A percentile compares a stretch with the other conserved stretches of the same genome.
phyloP scores from a whole-genome alignment of 1,140 invertebrate species.

The Glossosoma conforme region DNA sequence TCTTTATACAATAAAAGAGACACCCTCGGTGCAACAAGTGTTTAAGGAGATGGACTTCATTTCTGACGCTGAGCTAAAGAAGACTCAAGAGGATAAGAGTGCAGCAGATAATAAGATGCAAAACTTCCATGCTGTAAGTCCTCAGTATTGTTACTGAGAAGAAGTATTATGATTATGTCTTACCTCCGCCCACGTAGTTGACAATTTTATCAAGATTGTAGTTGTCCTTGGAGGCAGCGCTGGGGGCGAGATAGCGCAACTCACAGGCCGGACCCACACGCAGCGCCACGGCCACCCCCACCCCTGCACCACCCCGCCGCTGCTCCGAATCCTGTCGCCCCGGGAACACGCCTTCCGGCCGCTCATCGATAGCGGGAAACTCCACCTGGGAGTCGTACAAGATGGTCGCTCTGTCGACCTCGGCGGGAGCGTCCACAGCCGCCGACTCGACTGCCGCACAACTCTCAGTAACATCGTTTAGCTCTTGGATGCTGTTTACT shows the following conservation, averaged over 20 bases:
- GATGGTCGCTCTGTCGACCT: constrained; percentile 17
- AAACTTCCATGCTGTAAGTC: background rate
- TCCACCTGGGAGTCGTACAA: constrained; percentile 26
- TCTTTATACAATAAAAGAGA: background rate
- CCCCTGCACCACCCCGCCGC: background rate
- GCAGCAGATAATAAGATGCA: background rate
- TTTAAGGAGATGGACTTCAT: background rate
- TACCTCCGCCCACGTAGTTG: constrained; percentile 58
- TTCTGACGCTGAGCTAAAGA: too few relatives aligned
- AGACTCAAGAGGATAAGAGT: background rate
- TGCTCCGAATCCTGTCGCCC: background rate
- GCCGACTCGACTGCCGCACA: constrained; percentile 30
- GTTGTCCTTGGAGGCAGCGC: constrained; percentile 17
- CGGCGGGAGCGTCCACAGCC: constrained; percentile 31
- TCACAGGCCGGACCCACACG: constrained; percentile 9
- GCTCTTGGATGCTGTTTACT: background rate
- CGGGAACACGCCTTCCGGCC: background rate
- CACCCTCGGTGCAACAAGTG: background rate
- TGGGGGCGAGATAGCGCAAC: constrained; percentile 23
- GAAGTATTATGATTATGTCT: too few relatives aligned
- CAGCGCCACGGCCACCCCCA: constrained; percentile 6
- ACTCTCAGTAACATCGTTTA: constrained; percentile 36
- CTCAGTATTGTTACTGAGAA: background rate
- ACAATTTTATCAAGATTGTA: constrained; percentile 60
- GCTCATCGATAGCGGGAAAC: constrained; percentile 25